phyloP scores from a whole-genome alignment of 2,113 vertebrate species.

The Hemiscyllium ocellatum region DNA sequence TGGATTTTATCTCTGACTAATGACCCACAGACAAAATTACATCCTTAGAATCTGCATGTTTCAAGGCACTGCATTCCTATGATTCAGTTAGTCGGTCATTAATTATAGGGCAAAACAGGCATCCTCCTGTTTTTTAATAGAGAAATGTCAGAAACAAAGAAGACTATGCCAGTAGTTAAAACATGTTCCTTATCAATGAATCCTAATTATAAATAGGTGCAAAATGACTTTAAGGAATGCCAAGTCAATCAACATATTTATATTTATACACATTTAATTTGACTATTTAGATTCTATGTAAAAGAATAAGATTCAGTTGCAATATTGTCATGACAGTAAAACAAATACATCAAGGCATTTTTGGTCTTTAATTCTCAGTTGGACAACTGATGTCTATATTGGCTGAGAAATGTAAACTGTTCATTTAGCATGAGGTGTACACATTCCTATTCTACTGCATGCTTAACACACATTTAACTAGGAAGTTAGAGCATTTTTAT shows the following conservation, averaged over 20 bases:
- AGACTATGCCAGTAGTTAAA: not conserved
- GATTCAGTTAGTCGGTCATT: conserved; percentile 7
- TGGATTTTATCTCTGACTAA: conserved; percentile 5
- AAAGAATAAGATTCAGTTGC: not conserved
- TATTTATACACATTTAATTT: not conserved
- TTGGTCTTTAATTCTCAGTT: not conserved
- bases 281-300: not conserved
- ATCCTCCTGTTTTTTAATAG: not conserved
- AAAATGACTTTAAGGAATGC: not conserved
- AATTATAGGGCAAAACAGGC: conserved; percentile 20
- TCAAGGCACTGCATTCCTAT: not conserved
- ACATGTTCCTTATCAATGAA: not conserved
- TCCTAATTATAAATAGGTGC: conserved; percentile 8
- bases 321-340: conserved; percentile 2
- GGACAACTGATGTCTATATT: conserved; percentile 34
- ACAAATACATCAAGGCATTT: not conserved
- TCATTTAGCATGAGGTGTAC: conserved; percentile 11
- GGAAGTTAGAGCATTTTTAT: conserved; percentile 20
- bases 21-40: not conserved
- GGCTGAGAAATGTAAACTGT: conserved; percentile 11
- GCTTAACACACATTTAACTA: conserved; percentile 10
- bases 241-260: not conserved
- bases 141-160: conserved; percentile 11
- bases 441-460: not conserved
- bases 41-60: not conserved